Base-by-base conservation (phyloP, 2,888 invertebrate genomes). In the Drosophila melanocephala region DNA sequence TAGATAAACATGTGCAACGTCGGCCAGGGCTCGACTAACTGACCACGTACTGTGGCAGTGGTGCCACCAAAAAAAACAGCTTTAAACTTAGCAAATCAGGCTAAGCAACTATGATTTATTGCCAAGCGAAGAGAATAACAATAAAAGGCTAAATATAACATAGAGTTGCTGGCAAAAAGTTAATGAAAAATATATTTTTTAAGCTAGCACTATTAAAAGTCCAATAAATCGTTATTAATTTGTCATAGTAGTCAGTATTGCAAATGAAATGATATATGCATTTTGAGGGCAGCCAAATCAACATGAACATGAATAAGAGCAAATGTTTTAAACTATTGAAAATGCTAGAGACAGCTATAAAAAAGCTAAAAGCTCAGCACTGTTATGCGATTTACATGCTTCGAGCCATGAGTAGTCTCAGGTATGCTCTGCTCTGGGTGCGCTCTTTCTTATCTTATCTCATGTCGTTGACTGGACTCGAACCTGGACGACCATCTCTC, bases 1-100 rank as follows among this genome's bases (percentile, higher is more conserved):
- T 84, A 91, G 91, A 91, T 91, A 91, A 91, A 89, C 81, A 75
- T 77, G 74, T 75, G 75, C 79, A 82, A 64, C 72, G 37, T 62
- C 60, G 59, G 57, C 55, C 28, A 10, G 50, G n/a, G 51, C 39
- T 56, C 59, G n/a, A 47, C 57, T 16, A 32, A 60, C 65, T 55
- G 72, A 72, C 82, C 82, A 86, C 77, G 66, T 87, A 76, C 82
- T 75, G 71, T 66, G 64, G 2, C 32, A 58, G 58, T 44, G 58
- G 10, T 58, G 58, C 22, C 22, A 42, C n/a, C 32, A 28, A 12
- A 51, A 12, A 9, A 51, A 19, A 9, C 9, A 1, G 42, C 30
- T 42, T 22, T 22, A 44, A 32, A 6, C 14, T 12, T 26, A 14
- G 44, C 44, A 14, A 44, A 22, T 44, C 44, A 22, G 47, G 16